These are phyloP conservation scores for Oplegnathus fasciatus DNA, from an alignment of 2,113 vertebrate species.

Conservation along the genomic window DNA sequence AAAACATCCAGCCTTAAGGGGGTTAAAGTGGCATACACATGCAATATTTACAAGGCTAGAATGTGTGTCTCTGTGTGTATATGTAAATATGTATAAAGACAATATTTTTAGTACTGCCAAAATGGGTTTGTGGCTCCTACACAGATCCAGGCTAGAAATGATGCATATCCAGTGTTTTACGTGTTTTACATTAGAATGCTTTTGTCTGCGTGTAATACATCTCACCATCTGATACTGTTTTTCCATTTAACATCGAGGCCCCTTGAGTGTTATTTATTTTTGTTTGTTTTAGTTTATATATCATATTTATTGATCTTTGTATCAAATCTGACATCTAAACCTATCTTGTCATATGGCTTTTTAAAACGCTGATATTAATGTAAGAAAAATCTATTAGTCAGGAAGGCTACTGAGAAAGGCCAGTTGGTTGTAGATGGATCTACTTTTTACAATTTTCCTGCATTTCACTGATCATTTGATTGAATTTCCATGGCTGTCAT, in stretches of 20 bases:
- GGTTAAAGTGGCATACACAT: conserved; percentile 77
- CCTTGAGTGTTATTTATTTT: conserved; percentile 25
- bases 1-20: conserved; percentile 74
- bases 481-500: conserved; percentile 31
- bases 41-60: conserved; percentile 83
- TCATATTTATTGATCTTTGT: conserved; percentile 26
- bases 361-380: conserved; percentile 39
- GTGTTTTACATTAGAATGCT: conserved; percentile 20
- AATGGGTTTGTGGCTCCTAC: conserved; percentile 38
- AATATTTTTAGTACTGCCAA: conserved; percentile 57
- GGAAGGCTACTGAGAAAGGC: conserved; percentile 63
- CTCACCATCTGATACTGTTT: conserved; percentile 16
- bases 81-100: conserved; percentile 12
- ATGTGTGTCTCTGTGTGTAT: conserved; percentile 47
- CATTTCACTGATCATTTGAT: conserved; percentile 33
- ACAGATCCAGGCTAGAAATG: conserved; percentile 46
- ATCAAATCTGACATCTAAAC: conserved; percentile 67
- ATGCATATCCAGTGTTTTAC: conserved; percentile 20
- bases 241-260: conserved; percentile 34
- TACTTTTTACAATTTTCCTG: conserved; percentile 29
- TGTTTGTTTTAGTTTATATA: conserved; percentile 29
- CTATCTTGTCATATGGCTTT: conserved; percentile 67
- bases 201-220: conserved; percentile 10
- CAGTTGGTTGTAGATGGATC: conserved; percentile 31
- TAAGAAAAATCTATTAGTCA: conserved; percentile 54